phyloP scores from a whole-genome alignment of 2,888 invertebrate species.

The Agrochola macilenta region DNA sequence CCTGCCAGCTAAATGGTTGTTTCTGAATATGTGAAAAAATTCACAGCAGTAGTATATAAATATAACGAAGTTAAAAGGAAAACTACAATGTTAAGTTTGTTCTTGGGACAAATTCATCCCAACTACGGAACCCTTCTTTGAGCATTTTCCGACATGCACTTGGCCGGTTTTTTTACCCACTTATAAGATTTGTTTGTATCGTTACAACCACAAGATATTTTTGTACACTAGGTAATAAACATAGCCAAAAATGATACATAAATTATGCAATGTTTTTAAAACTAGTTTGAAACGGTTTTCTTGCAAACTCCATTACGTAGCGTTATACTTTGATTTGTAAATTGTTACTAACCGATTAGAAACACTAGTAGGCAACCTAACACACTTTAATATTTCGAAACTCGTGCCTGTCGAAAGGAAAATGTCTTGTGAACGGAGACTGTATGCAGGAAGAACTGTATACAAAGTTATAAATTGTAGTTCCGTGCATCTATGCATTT shows the following conservation, averaged over 20 bases:
- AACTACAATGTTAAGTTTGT: too few species aligned
- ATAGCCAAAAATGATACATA: constrained; percentile 6
- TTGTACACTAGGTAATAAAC: constrained; percentile 2
- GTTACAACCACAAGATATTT: not conserved
- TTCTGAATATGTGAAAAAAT: too few species aligned
- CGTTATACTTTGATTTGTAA: constrained; percentile 52
- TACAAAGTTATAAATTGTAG: not conserved
- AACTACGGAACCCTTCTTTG: too few species aligned
- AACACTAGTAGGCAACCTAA: constrained; percentile 24
- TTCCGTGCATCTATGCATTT: constrained; percentile 4
- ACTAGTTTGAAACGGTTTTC: constrained; percentile 44
- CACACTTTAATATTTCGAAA: constrained; percentile 15
- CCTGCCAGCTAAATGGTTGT: too few species aligned
- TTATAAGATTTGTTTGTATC: not conserved
- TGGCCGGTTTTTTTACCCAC: not conserved
- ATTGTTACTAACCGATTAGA: constrained; percentile 45
- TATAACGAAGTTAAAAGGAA: too few species aligned
- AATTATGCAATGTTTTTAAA: constrained; percentile 52
- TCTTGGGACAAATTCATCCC: too few species aligned
- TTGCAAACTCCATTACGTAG: constrained; percentile 38
- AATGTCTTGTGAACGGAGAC: not conserved
- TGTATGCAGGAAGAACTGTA: not conserved
- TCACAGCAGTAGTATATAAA: too few species aligned
- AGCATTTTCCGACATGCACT: too few species aligned
- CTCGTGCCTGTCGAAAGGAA: not conserved